Evolutionary conservation across 2,797 vertebrate species (phyloP), one percentile per base, ranked within the genome.

Genomic region (Alcedo quadribrachys): DNA sequence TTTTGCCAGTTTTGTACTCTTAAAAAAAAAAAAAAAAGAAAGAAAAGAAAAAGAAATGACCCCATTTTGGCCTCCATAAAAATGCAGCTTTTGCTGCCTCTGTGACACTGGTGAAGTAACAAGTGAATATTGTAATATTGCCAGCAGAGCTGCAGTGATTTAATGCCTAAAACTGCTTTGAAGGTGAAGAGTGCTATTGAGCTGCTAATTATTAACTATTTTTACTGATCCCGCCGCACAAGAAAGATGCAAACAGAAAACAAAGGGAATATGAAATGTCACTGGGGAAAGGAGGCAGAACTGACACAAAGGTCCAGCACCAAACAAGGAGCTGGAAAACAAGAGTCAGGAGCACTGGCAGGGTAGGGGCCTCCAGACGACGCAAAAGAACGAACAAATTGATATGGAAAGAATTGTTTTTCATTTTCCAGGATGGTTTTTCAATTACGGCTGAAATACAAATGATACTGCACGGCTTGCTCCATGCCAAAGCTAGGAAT

Each of bases 181-280:
- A 91, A 95, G 95, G 94, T 95, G 95, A 94, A 92, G 87, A 92
- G 93, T 91, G 90, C 90, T 89, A 92, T 81, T 73, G 94, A 94
- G 67, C 94, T 78, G 94, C 94, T 94, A 94, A 96, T 94, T 96
- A 96, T 94, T 95, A 94, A 96, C 95, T 81, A 92, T 95, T 94
- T 94, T 81, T 92, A 69, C 88, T 57, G 86, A 92, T 89, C 86
- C 79, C 57, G 84, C 76, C 17, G 1, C 85, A 94, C 90, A 90
- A 92, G 85, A 69, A 90, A 81, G 85, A 91, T 30, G 68, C 86
- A 78, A 90, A 92, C 45, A 75, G 86, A 91, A 93, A 90, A 88
- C 68, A 92, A 91, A 86, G 27, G 58, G 54, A 79, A 33, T 24
- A 53, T 12, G 63, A 77, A 87, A 77, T 8, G 15, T 81, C 54